Evolutionary conservation across 64 coral and sea anemone genomes (phyloP).

Genomic region (Platygyra sinensis): DNA sequence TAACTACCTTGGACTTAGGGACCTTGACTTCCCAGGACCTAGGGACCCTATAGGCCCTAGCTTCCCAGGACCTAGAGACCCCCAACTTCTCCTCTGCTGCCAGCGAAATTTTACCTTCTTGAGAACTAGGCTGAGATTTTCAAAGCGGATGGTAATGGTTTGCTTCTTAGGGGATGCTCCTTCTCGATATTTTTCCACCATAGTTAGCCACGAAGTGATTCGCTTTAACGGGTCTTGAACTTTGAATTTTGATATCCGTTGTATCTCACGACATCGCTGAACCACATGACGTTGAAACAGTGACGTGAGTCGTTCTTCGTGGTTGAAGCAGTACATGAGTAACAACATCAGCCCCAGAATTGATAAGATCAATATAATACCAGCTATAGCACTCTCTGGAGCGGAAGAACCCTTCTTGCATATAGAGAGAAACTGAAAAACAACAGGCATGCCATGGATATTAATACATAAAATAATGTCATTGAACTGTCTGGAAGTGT

Average conservation of each 20-base stretch:
- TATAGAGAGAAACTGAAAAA: slow-evolving; percentile 26
- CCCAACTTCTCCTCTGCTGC: no score
- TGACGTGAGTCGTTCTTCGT: background rate
- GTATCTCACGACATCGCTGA: no score
- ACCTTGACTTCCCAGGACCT: no score
- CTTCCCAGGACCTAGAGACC: no score
- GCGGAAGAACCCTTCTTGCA: slow-evolving; percentile 41
- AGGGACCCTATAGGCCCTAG: no score
- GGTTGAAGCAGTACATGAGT: slow-evolving; percentile 16
- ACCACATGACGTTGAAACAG: background rate
- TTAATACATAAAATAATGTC: no score
- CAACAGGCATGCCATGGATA: background rate
- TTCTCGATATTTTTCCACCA: background rate
- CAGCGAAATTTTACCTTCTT: background rate
- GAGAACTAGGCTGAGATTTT: slow-evolving; percentile 30
- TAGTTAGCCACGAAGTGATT: background rate
- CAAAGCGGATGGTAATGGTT: slow-evolving; percentile 27
- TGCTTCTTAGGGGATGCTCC: background rate
- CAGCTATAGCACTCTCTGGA: slow-evolving; percentile 14
- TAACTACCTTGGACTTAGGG: no score
- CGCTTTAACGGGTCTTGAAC: no score
- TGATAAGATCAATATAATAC: slow-evolving; percentile 28
- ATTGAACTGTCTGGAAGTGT: no score
- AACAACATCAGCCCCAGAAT: slow-evolving; percentile 28
- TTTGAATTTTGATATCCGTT: background rate